Evolutionary conservation across 2,797 vertebrate species (phyloP).

Genomic region (Cephalopachus bancanus): DNA sequence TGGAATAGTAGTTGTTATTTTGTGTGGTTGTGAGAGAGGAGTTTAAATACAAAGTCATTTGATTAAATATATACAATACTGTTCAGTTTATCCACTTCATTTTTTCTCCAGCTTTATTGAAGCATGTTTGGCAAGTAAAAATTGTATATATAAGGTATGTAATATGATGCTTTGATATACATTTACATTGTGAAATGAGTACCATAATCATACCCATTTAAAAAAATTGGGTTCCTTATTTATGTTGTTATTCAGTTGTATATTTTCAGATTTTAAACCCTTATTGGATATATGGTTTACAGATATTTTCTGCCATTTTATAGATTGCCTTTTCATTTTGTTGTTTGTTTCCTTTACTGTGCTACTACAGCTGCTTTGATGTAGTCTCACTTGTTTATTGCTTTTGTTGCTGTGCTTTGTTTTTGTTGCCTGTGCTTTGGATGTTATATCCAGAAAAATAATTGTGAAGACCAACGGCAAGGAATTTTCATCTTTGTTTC

Average conservation of each 20-base stretch:
- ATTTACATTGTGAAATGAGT: slow-evolving; percentile 7
- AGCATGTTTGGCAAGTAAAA: not conserved
- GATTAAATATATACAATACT: not conserved
- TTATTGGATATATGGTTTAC: not conserved
- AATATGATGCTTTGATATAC: not conserved
- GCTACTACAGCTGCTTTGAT: not conserved
- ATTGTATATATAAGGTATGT: not conserved
- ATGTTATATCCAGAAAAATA: not conserved
- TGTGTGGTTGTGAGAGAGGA: not conserved
- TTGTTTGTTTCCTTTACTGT: not conserved
- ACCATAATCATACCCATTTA: not conserved
- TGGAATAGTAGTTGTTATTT: not conserved
- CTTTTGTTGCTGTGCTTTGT: not conserved
- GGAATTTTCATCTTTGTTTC: not conserved
- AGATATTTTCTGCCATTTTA: not conserved
- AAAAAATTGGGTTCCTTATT: not conserved
- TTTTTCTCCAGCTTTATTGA: not conserved
- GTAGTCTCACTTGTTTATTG: not conserved
- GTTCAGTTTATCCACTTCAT: not conserved
- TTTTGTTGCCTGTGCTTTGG: not conserved
- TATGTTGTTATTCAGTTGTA: not conserved
- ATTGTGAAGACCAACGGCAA: not conserved
- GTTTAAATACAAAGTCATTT: not conserved
- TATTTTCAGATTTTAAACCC: not conserved
- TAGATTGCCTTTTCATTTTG: not conserved